Evolutionary conservation across 2,888 invertebrate species (phyloP), one percentile per base, ranked within the genome.

Genomic region (Conus canariensis): DNA sequence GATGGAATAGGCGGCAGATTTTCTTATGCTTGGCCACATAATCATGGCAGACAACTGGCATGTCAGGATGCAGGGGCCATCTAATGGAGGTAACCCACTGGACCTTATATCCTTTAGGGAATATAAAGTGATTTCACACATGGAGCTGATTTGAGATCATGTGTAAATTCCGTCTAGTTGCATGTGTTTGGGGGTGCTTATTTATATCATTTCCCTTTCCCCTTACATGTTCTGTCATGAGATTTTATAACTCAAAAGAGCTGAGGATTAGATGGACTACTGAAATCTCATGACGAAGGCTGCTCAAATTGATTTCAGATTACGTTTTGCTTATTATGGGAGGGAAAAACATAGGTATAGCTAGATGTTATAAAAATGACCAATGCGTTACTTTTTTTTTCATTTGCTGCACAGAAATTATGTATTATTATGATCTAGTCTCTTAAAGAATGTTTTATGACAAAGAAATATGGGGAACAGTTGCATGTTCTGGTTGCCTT

Each of bases 401-500:
- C 0, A 58, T 83, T 58, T 83, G 58, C 82, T 83, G 56, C 58
- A 83, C 22, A 83, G 80, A 83, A 83, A 83, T 3, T n/a, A 22
- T 83, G 82, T 19, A 83, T 25, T 12, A 83, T 83, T 83, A 83
- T 83, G 56, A 58, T 83, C 82, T 83, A 83, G 82, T 83, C 82
- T 83, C 7, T 83, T 83, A 58, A 82, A 80, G 22, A 80, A 12
- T 56, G 56, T 58, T 83, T 80, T 83, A 83, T 58, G 56, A 83
- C 19, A 56, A 83, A 58, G 82, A 83, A 83, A 58, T 83, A 6
- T 83, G 82, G 82, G 82, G 82, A 22, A 83, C 9, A n/a, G 45
- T 45, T 45, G 45, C 45, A 80, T 14, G 14, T 80, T 3, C n/a
- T 74, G 19, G n/a, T 74, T 74, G 22, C 6, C 74, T 74, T n/a